Base-by-base conservation (phyloP, 2,113 vertebrate species). In the Piliocolobus tephrosceles region DNA sequence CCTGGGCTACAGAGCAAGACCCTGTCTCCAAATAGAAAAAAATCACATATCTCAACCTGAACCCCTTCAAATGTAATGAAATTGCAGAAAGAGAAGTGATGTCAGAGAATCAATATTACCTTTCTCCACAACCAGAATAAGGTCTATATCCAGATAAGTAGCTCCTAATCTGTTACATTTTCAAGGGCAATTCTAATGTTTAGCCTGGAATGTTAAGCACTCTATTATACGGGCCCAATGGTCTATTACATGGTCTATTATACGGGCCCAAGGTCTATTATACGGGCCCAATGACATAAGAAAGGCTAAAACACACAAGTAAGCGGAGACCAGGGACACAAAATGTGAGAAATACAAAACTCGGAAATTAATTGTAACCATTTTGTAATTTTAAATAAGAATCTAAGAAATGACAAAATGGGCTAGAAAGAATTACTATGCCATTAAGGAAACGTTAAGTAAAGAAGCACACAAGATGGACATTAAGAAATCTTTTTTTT, bases 261-360 rank as follows among this genome's bases (percentile, higher is more conserved):
- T 6, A 52, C 14, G 18, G 66, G 16, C 8, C n/a, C 40, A 93
- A 66, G 27, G 12, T 85, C 17, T 57, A 94, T 38, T 23, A 91
- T 6, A 58, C 27, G 18, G 58, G 12, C 8, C n/a, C 40, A 93
- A 66, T 16, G 55, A 90, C n/a, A 91, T 3, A 5, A 8, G 6
- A 91, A 90, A 79, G 64, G 45, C 43, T 64, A 68, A 95, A 89
- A 80, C 45, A 89, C 94, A n/a, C 30, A 92, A 97, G 11, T 23
- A 78, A 88, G 4, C 23, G 76, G 58, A 38, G 30, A 95, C 55
- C 12, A 52, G 23, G 43, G 30, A 43, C 70, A 91, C 6, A 94
- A 95, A 89, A 87, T 75, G 5, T 78, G 5, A 93, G 17, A 80
- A 92, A 95, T 35, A 50, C 76, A 47, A 91, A 87, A 57, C 73